A percentile compares a stretch with the other conserved stretches of the same genome.
These are phyloP conservation scores for Antitype chi DNA, from an alignment of 2,888 invertebrate species.

Conservation along the genomic window DNA sequence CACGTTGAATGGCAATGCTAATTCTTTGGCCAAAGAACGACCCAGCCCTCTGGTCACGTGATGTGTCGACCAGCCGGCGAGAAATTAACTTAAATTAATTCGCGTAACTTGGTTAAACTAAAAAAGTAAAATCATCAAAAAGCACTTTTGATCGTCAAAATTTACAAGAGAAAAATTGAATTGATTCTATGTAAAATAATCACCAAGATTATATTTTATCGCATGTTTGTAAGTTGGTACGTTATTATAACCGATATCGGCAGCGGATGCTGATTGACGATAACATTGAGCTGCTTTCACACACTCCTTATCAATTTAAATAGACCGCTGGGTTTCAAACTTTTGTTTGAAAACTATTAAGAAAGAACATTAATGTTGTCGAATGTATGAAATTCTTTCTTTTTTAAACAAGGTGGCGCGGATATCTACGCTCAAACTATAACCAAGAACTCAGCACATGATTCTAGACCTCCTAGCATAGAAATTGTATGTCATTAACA, in stretches of 20 bases:
- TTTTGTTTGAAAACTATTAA: background rate
- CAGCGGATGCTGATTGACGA: conserved; percentile 47
- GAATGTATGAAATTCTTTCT: background rate
- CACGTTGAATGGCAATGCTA: no score
- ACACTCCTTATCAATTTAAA: conserved; percentile 43
- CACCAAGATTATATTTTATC: conserved; percentile 34
- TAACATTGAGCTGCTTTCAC: conserved; percentile 45
- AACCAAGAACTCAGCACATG: no score
- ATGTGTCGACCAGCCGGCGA: no score
- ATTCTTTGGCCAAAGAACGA: no score
- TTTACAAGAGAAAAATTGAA: no score
- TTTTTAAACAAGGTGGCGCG: background rate
- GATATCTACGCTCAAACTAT: no score
- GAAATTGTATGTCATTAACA: no score
- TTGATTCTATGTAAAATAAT: conserved; percentile 13
- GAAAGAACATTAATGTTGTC: background rate
- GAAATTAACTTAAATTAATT: no score
- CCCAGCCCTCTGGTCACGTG: no score
- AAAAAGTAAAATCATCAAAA: background rate
- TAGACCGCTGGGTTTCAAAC: conserved; percentile 14
- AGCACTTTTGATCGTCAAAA: no score
- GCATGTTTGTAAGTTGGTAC: conserved; percentile 19
- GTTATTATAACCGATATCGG: conserved; percentile 31
- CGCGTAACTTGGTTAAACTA: background rate
- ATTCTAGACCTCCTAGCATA: no score